phyloP scores from a whole-genome alignment of 2,113 vertebrate genomes.

The Trematomus loennbergii region DNA sequence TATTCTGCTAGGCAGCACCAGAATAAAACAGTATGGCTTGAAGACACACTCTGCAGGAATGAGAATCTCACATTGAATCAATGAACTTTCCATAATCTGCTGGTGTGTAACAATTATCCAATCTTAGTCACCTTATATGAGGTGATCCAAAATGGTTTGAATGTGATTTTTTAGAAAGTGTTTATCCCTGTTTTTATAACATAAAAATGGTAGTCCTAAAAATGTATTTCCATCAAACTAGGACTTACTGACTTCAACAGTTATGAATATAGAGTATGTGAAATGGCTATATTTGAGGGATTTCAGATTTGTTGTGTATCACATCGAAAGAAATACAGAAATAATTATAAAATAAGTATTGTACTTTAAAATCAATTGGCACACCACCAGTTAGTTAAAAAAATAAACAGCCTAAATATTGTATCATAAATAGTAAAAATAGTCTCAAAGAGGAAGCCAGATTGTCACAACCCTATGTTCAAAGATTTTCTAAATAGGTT shows the following conservation, averaged over 20 bases:
- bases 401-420: background rate
- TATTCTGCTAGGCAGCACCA: slow-evolving; percentile 61
- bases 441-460: background rate
- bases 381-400: no score
- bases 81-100: slow-evolving; percentile 57
- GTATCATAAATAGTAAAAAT: background rate
- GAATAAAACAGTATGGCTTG: slow-evolving; percentile 41
- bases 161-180: slow-evolving; percentile 8
- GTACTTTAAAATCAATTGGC: background rate
- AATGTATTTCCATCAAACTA: background rate
- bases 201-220: background rate
- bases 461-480: background rate
- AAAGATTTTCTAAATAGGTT: background rate
- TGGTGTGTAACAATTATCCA: slow-evolving; percentile 23
- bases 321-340: background rate
- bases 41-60: slow-evolving; percentile 37
- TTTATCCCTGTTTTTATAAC: slow-evolving; percentile 3
- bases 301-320: background rate
- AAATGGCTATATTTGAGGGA: background rate
- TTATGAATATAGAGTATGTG: background rate
- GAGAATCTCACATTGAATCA: slow-evolving; percentile 54
- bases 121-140: slow-evolving; percentile 38
- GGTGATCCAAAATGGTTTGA: slow-evolving; percentile 22
- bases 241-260: background rate
- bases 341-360: background rate